phyloP scores from a whole-genome alignment of 1,140 invertebrate genomes.

The Drosophila tristis region DNA sequence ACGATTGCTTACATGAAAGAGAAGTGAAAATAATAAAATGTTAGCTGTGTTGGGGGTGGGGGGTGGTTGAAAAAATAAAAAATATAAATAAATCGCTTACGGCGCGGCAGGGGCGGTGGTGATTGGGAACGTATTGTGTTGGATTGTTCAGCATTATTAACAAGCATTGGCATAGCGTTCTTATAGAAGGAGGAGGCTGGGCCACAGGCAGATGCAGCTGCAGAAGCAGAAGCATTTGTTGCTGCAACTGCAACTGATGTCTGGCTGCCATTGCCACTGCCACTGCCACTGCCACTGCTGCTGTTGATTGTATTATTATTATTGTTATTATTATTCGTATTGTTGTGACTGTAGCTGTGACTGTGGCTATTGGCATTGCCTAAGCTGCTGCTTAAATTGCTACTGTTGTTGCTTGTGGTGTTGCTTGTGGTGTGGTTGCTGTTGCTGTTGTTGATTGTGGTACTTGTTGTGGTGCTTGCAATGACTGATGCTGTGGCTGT shows the following conservation, averaged over 20 bases:
- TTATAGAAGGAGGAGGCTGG: slow-evolving; percentile 40
- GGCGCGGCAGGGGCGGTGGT: slow-evolving; percentile 86
- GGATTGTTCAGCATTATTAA: slow-evolving; percentile 50
- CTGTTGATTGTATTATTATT: slow-evolving; percentile 46
- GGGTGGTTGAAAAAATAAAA: not conserved
- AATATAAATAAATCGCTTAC: slow-evolving; percentile 84
- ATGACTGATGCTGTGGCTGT: slow-evolving; percentile 45
- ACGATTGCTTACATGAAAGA: too few relatives aligned
- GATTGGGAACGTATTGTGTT: slow-evolving; percentile 85
- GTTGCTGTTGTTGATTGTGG: slow-evolving; percentile 40
- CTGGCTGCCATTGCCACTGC: slow-evolving; percentile 37
- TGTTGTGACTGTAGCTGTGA: slow-evolving; percentile 36
- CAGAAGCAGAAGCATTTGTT: slow-evolving; percentile 38
- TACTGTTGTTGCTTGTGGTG: slow-evolving; percentile 45
- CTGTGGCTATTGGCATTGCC: slow-evolving; percentile 34
- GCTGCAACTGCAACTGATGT: slow-evolving; percentile 24
- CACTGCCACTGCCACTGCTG: slow-evolving; percentile 50
- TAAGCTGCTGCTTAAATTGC: slow-evolving; percentile 1
- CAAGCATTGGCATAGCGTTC: slow-evolving; percentile 64
- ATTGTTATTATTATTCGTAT: slow-evolving; percentile 65
- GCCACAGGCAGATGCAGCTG: slow-evolving; percentile 34
- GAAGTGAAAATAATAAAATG: too few relatives aligned
- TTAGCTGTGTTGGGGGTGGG: not conserved
- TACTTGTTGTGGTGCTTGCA: slow-evolving; percentile 20
- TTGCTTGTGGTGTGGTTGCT: slow-evolving; percentile 66